Evolutionary conservation across 2,888 invertebrate genomes (phyloP).

Genomic region (Melinaea marsaeus): DNA sequence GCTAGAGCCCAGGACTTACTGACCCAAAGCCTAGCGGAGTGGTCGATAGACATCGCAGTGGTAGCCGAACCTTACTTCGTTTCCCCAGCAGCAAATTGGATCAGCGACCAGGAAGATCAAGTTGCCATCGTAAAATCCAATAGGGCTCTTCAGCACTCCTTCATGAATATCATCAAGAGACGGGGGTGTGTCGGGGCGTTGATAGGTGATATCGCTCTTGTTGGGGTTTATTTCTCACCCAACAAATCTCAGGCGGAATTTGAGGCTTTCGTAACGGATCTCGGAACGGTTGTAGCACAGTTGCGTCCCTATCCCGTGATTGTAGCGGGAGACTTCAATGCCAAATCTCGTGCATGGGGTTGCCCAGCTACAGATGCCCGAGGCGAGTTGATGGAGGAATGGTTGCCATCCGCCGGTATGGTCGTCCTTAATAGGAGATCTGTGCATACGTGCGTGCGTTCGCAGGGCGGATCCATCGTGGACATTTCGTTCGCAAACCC

Average conservation of each 20-base stretch:
- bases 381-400: constrained; percentile 23
- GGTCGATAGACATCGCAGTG: background rate
- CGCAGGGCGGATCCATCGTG: constrained; percentile 31
- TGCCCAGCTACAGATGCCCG: constrained; percentile 20
- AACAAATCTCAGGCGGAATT: constrained; percentile 30
- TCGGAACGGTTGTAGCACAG: background rate
- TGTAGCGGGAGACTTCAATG: constrained; percentile 26
- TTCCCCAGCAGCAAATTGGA: constrained; percentile 2
- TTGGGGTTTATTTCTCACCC: constrained; percentile 33
- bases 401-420: constrained; percentile 23
- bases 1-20: too few species aligned
- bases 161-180: constrained; percentile 1
- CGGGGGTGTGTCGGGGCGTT: constrained; percentile 22
- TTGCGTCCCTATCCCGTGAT: constrained; percentile 4
- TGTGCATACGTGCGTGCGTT: constrained; percentile 30
- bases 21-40: too few species aligned
- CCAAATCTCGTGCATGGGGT: constrained; percentile 30
- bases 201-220: constrained; percentile 10
- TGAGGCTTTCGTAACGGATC: constrained; percentile 20
- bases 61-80: constrained; percentile 19
- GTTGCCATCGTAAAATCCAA: constrained; percentile 4
- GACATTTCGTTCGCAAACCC: constrained; percentile 26
- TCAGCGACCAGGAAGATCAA: constrained; percentile 2
- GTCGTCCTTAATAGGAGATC: constrained; percentile 23
- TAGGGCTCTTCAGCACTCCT: background rate